Evolutionary conservation across 2,113 vertebrate genomes (phyloP).

Genomic region (Rhea pennata): DNA sequence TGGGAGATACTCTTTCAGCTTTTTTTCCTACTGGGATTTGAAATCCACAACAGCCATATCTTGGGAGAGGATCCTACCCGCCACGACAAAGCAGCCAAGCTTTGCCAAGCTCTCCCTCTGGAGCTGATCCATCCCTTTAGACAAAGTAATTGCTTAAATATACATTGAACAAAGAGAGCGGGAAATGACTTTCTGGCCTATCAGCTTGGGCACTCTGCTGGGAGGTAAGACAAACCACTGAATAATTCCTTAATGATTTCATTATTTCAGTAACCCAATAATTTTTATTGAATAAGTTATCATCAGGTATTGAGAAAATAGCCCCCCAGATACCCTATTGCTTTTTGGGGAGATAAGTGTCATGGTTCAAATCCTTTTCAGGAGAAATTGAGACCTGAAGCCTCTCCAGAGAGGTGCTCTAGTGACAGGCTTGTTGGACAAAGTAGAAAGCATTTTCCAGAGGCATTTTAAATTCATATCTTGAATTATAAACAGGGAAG

Average conservation of each 20-base stretch:
- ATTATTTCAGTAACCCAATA: slow-evolving; percentile 2
- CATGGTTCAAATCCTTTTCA: background rate
- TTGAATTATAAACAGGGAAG: background rate
- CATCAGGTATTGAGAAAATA: background rate
- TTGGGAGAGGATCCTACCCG: background rate
- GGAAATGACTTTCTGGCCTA: slow-evolving; percentile 43
- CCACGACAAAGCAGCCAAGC: slow-evolving; percentile 9
- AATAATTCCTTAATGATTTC: slow-evolving; percentile 25
- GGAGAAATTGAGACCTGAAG: background rate
- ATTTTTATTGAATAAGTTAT: background rate
- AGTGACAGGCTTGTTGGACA: background rate
- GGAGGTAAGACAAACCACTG: slow-evolving; percentile 29
- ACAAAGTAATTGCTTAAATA: slow-evolving; percentile 61
- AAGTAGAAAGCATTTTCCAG: background rate
- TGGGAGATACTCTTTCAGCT: background rate
- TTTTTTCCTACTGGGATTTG: background rate
- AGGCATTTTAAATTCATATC: background rate
- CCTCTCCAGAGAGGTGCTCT: background rate
- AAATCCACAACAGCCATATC: background rate
- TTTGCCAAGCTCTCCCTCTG: slow-evolving; percentile 35
- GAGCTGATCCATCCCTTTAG: slow-evolving; percentile 53
- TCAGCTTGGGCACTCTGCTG: slow-evolving; percentile 12
- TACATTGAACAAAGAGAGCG: slow-evolving; percentile 53
- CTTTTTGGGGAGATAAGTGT: background rate
- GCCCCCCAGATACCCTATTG: background rate